Conservation (phyloP, 1,140 invertebrate genomes). For the Drosophila obscura region DNA sequence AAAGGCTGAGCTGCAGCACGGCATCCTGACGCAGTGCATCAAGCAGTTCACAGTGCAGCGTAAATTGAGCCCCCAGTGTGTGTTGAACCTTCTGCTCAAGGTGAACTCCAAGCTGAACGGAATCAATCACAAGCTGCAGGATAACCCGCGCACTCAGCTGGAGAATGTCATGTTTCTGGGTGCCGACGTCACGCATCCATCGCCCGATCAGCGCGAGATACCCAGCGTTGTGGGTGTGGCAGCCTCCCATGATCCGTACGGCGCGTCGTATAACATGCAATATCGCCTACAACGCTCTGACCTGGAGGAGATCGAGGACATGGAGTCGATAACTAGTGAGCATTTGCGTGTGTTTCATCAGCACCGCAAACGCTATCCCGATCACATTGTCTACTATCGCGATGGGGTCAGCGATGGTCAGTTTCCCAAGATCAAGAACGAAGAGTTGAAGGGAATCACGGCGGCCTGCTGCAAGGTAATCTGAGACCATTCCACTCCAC, state of each 20-base stretch:
- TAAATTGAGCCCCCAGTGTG: conserved; percentile 78
- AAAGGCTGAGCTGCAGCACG: conserved; percentile 89
- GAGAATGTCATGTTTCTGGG: conserved; percentile 89
- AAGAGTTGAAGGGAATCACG: conserved; percentile 56
- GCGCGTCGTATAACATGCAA: conserved; percentile 89
- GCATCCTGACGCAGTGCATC: conserved; percentile 93
- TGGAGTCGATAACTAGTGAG: conserved; percentile 88
- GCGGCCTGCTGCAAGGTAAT: conserved; percentile 57
- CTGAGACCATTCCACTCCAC: no score
- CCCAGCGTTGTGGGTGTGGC: conserved; percentile 94
- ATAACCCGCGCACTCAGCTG: conserved; percentile 28
- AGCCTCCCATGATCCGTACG: conserved; percentile 87
- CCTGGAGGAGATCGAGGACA: conserved; percentile 90
- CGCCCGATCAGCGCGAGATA: conserved; percentile 87
- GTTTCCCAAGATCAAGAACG: conserved; percentile 87
- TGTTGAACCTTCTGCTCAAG: conserved; percentile 92
- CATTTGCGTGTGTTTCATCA: conserved; percentile 84
- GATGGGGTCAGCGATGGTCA: conserved; percentile 96
- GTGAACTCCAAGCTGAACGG: conserved; percentile 93
- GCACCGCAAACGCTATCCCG: conserved; percentile 84
- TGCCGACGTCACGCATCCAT: conserved; percentile 95
- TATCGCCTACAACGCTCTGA: conserved; percentile 88
- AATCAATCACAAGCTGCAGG: conserved; percentile 89
- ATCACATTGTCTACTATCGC: conserved; percentile 89
- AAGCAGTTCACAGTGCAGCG: conserved; percentile 86